phyloP scores from a whole-genome alignment of 2,888 invertebrate species.

The Cryptus viduatorius region DNA sequence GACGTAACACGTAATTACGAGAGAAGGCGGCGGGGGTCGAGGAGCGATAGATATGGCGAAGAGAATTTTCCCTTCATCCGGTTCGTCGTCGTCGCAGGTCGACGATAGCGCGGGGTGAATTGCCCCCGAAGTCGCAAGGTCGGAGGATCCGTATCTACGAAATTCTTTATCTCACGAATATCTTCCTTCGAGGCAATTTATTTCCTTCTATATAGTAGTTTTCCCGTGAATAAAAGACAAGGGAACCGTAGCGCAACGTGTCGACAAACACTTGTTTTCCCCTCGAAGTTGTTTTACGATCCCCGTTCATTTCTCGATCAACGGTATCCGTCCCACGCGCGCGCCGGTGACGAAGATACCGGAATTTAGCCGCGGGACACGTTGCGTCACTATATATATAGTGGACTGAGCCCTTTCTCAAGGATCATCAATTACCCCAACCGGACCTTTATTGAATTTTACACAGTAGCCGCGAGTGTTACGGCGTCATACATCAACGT shows the following conservation, averaged over 20 bases:
- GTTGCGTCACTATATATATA: neutral
- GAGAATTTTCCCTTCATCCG: slow-evolving; percentile 17
- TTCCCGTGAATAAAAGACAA: slow-evolving; percentile 34
- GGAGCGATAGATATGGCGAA: neutral
- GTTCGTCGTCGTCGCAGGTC: neutral
- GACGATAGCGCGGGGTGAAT: neutral
- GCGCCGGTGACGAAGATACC: neutral
- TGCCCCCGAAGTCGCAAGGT: neutral
- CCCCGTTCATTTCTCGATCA: neutral
- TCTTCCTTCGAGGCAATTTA: slow-evolving; percentile 22
- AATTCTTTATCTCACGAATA: neutral
- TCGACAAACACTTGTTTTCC: slow-evolving; percentile 7
- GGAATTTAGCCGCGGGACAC: neutral
- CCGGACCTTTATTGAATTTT: slow-evolving; percentile 18
- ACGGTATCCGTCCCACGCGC: neutral
- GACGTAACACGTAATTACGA: slow-evolving; percentile 48
- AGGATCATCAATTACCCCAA: slow-evolving; percentile 25
- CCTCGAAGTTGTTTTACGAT: slow-evolving; percentile 44
- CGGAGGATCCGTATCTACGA: slow-evolving; percentile 21
- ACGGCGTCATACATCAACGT: neutral
- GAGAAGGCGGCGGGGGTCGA: neutral
- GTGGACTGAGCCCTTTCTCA: neutral
- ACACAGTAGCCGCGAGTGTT: neutral
- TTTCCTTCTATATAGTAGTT: slow-evolving; percentile 20
- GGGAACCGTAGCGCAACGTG: neutral